phyloP scores from a whole-genome alignment of 2,797 vertebrate species.

The Myotis findleyi region DNA sequence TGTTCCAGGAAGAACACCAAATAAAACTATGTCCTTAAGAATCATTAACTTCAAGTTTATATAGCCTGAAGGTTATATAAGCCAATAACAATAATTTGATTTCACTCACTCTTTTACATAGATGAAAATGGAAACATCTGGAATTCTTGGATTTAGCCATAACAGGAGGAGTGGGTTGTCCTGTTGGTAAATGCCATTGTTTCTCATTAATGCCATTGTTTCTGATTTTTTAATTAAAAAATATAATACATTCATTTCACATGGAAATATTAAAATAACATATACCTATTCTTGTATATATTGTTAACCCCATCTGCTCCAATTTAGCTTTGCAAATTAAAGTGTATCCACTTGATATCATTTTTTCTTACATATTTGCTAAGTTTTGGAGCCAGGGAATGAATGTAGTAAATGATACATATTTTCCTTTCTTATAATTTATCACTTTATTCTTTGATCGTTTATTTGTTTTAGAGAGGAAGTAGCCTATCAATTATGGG shows the following conservation, averaged over 20 bases:
- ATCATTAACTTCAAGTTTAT: neutral
- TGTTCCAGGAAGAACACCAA: neutral
- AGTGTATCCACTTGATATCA: neutral
- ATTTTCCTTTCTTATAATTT: constrained; percentile 73
- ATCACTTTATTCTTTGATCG: constrained; percentile 59
- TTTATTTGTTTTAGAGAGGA: constrained; percentile 62
- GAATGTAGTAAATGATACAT: constrained; percentile 66
- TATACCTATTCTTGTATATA: neutral
- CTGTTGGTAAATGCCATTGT: neutral
- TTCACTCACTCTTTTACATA: neutral
- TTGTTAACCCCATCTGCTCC: neutral
- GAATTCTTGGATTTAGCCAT: constrained; percentile 26
- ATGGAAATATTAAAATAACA: constrained; percentile 21
- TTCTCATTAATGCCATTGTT: neutral
- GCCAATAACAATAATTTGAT: neutral
- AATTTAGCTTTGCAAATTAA: constrained; percentile 46
- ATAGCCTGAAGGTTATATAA: neutral
- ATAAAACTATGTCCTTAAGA: neutral
- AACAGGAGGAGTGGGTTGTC: neutral
- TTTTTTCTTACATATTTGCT: neutral
- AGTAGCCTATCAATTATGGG: constrained; percentile 70
- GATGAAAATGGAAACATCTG: constrained; percentile 31
- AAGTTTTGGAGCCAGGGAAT: constrained; percentile 35
- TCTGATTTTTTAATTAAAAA: constrained; percentile 41
- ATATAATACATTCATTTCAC: neutral